Base-by-base conservation (phyloP, 2,888 invertebrate genomes). In the Strigamia maritima region DNA sequence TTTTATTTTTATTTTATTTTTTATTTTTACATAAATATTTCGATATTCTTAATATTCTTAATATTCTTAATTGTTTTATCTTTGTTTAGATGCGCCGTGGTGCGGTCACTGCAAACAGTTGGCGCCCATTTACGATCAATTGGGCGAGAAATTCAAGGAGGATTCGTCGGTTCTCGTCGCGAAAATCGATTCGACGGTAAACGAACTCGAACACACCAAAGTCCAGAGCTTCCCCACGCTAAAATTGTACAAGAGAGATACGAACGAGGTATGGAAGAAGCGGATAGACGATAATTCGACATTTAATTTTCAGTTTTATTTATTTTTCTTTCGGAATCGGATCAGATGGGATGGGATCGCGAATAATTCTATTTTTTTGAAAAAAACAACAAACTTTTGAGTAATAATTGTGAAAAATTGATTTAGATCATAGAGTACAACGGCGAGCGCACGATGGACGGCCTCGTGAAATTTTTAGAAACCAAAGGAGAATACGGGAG, bases 171-270 rank as follows among this genome's bases (percentile, higher is more conserved):
- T 98, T 81, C 90, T 99, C 77, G 93, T 99, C 86, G 98, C 98
- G 84, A 99, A 99, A 89, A 98, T 99, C 90, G 99, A 99, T 88
- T 93, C 98, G 81, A 99, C 99, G 79, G 93, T 91, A 85, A 99
- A 99, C 88, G 99, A 99, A 89, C 88, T 99, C 83, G 97, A 97
- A 85, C 95, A 95, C 88, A 93, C 97, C 80, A 97, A 96, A 89
- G 91, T 99, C 85, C 91, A 92, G 82, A 95, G 93, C 83, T 98
- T 95, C 92, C 97, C 97, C 81, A 97, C 97, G 81, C 91, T 98
- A 86, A 96, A 94, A 85, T 89, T 95, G 84, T 99, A 95, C 90
- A 93, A 94, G 83, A 98, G 97, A 89, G 93, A 91, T 77, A 93
- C 94, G 84, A 96, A 95, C 88, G 92, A 95, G 87, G 91, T 92